Evolutionary conservation across 2,888 invertebrate genomes (phyloP), one percentile per base, ranked within the genome.

Genomic region (Torymus tubicola): DNA sequence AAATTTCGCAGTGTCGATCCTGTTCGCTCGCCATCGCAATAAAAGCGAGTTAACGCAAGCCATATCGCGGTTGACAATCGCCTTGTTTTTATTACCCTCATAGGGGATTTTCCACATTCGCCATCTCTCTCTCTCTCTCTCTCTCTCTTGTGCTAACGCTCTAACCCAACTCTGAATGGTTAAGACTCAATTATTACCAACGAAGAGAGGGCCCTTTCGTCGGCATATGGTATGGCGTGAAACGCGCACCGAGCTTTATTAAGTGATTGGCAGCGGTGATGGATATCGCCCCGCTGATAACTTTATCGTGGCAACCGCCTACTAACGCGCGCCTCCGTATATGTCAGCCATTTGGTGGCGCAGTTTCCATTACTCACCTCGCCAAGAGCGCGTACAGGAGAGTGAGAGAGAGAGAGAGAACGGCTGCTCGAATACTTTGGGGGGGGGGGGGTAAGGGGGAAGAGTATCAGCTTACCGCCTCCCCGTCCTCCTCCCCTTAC

Each of bases 331-430:
- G 52, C 52, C 18, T 64, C 24, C 55, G 14, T 55, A 68, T 55
- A 60, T 52, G 61, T 71, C 71, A 61, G 52, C 14, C 64, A 65
- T 64, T 73, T 73, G 31, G 55, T 55, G 4, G 42, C 50, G 55
- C 21, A 53, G n/a, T 55, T 68, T 68, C 60, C 61, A 61, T 55
- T 68, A 61, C 68, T 76, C 75, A 61, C 60, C 76, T 69, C 67
- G 67, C 52, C 60, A 67, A 60, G 24, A 60, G 24, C 50, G 16
- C 8, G 21, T 2, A 21, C 21, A 2, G 21, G 21, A 21, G 21
- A 21, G 21, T 2, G 8, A 8, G 8, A 5, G 31, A 5, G 31
- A 5, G 42, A 8, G 42, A 8, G 42, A 42, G 42, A 42, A 42
- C 42, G 42, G 42, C 12, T 53, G 50, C 71, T 21, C 24, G 52